Conservation (phyloP, 2,888 invertebrate genomes). For the Ochropleura leucogaster region DNA sequence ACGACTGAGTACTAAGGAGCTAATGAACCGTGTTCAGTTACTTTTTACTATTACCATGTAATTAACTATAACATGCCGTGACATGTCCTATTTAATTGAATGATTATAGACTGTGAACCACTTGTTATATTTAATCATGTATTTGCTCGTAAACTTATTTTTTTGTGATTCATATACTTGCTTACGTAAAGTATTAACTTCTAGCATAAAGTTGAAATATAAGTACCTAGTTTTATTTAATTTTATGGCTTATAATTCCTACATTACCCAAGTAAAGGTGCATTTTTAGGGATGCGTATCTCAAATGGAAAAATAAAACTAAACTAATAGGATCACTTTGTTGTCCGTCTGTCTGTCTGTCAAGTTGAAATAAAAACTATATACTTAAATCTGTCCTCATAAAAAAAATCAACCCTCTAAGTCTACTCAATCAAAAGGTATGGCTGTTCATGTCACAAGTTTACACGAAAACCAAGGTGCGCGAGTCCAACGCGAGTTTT, state of each 20-base stretch:
- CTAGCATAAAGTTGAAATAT: neutral
- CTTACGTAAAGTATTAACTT: neutral
- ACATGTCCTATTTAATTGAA: conserved; percentile 19
- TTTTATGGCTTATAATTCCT: conserved; percentile 15
- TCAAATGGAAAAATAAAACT: too few relatives aligned
- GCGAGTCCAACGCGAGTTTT: neutral
- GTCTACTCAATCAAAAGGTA: too few relatives aligned
- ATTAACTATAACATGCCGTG: conserved; percentile 20
- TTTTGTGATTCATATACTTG: neutral
- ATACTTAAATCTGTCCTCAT: too few relatives aligned
- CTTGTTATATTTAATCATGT: neutral
- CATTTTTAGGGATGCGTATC: neutral
- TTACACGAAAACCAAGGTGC: too few relatives aligned
- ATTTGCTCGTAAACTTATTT: neutral
- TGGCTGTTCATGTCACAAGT: too few relatives aligned
- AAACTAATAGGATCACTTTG: too few relatives aligned
- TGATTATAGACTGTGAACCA: conserved; percentile 28
- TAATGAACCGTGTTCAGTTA: conserved; percentile 43
- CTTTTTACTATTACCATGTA: neutral
- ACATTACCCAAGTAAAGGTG: neutral
- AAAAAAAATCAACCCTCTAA: too few relatives aligned
- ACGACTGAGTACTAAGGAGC: conserved; percentile 28
- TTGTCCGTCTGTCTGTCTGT: too few relatives aligned
- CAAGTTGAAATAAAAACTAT: too few relatives aligned
- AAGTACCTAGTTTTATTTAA: neutral